Conservation (phyloP, 2,888 invertebrate species). For the Pandemis cinnamomeana region DNA sequence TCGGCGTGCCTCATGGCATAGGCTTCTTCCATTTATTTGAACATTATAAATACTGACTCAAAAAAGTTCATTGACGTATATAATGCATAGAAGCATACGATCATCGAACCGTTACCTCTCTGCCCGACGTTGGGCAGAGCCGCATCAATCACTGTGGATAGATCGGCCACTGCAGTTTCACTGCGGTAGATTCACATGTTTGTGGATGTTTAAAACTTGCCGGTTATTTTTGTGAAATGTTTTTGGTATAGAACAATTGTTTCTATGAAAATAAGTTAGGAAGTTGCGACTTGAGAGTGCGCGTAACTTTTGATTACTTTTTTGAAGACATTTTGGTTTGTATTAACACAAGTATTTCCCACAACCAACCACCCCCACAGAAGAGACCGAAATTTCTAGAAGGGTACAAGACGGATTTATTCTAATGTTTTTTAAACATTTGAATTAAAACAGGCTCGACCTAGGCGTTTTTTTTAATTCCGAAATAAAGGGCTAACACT, state of each 20-base stretch:
- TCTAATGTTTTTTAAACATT: no score
- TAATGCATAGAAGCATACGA: conserved; percentile 10
- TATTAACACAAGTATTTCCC: no score
- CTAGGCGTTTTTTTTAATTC: no score
- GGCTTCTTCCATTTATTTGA: no score
- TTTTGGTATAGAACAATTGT: not conserved
- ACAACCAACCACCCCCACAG: not conserved
- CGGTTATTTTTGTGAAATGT: not conserved
- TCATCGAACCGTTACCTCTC: conserved; percentile 17
- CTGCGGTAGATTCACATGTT: conserved; percentile 20
- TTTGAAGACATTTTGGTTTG: no score
- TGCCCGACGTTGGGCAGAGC: conserved; percentile 17
- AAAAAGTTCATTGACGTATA: conserved; percentile 25
- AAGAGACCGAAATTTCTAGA: no score
- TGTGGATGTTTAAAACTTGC: conserved; percentile 10
- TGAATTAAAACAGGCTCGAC: no score
- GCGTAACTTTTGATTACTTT: not conserved
- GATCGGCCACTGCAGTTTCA: conserved; percentile 28
- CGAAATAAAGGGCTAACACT: no score
- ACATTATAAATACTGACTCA: conserved; percentile 9
- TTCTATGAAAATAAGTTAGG: not conserved
- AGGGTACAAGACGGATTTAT: no score
- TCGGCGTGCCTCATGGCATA: no score
- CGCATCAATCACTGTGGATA: conserved; percentile 37
- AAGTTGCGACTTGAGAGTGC: not conserved